A percentile compares a stretch with the other conserved stretches of the same genome.
Evolutionary conservation across 1,140 invertebrate species (phyloP).

Genomic region (Diorhabda carinulata): DNA sequence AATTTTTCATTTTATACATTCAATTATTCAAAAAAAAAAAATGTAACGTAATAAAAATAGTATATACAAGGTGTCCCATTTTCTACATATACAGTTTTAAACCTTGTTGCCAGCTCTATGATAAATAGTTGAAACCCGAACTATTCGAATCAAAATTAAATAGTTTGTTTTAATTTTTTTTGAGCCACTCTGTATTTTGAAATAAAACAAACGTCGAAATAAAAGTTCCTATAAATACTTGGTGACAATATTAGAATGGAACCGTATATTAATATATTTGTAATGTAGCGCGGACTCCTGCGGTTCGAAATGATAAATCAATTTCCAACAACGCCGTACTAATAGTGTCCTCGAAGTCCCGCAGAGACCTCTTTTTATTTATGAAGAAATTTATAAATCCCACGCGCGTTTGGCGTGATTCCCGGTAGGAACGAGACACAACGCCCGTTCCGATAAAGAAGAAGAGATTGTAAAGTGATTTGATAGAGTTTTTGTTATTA

Average conservation of each 20-base stretch:
- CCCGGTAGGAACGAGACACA: too few species aligned
- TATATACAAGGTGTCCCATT: background rate
- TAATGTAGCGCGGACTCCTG: constrained; percentile 42
- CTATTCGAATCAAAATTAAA: too few species aligned
- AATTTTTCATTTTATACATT: constrained; percentile 42
- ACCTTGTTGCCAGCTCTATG: too few species aligned
- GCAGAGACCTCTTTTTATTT: constrained; percentile 44
- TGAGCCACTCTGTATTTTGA: constrained; percentile 10
- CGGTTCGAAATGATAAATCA: constrained; percentile 46
- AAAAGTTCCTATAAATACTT: constrained; percentile 44
- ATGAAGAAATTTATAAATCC: constrained; percentile 45
- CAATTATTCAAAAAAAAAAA: constrained; percentile 39
- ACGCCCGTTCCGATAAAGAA: too few species aligned
- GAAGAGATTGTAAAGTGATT: too few species aligned
- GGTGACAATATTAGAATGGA: constrained; percentile 49
- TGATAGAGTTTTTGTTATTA: too few species aligned
- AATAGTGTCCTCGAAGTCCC: constrained; percentile 46
- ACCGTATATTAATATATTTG: constrained; percentile 47
- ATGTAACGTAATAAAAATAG: constrained; percentile 14
- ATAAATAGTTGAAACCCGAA: too few species aligned
- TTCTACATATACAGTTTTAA: too few species aligned
- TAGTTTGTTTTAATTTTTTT: too few species aligned
- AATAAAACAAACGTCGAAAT: constrained; percentile 44
- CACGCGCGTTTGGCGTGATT: background rate
- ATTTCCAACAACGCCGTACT: constrained; percentile 46